These are phyloP conservation scores for Atta colombica DNA, from an alignment of 1,140 invertebrate species.

Conservation along the genomic window DNA sequence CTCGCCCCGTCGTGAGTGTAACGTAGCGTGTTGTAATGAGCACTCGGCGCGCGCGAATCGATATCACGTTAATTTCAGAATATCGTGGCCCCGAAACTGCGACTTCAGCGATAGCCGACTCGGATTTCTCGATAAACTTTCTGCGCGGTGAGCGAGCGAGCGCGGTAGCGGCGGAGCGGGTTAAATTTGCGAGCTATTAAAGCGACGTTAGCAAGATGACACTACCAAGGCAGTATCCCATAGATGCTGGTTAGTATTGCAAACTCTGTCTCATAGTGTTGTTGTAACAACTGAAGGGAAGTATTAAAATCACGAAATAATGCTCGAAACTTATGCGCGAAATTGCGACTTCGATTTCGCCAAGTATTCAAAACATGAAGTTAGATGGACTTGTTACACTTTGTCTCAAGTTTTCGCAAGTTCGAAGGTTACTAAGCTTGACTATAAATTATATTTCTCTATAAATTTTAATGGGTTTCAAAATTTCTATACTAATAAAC, in stretches of 20 bases:
- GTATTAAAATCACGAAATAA: slow-evolving; percentile 58
- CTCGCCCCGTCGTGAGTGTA: slow-evolving; percentile 20
- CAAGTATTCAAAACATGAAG: not conserved
- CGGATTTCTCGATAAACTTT: slow-evolving; percentile 68
- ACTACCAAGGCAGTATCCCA: slow-evolving; percentile 51
- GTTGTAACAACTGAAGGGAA: slow-evolving; percentile 26
- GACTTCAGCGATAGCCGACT: slow-evolving; percentile 48
- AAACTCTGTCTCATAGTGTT: slow-evolving; percentile 35
- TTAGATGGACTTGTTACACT: slow-evolving; percentile 32
- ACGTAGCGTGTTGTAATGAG: slow-evolving; percentile 59
- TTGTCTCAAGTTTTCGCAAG: slow-evolving; percentile 11
- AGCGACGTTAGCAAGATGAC: slow-evolving; percentile 72
- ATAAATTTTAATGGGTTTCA: slow-evolving; percentile 30
- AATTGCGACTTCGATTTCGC: slow-evolving; percentile 52
- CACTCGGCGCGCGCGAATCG: slow-evolving; percentile 62
- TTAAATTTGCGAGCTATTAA: slow-evolving; percentile 77
- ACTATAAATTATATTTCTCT: slow-evolving; percentile 11
- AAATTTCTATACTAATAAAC: not conserved
- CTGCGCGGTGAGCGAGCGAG: slow-evolving; percentile 8
- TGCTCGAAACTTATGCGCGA: slow-evolving; percentile 24
- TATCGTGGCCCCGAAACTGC: slow-evolving; percentile 53
- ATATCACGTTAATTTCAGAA: slow-evolving; percentile 68
- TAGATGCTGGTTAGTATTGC: slow-evolving; percentile 44
- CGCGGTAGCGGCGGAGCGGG: not conserved
- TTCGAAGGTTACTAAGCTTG: slow-evolving; percentile 31